Evolutionary conservation across 2,113 vertebrate genomes (phyloP), one percentile per base, ranked within the genome.

Genomic region (Stercorarius parasiticus): DNA sequence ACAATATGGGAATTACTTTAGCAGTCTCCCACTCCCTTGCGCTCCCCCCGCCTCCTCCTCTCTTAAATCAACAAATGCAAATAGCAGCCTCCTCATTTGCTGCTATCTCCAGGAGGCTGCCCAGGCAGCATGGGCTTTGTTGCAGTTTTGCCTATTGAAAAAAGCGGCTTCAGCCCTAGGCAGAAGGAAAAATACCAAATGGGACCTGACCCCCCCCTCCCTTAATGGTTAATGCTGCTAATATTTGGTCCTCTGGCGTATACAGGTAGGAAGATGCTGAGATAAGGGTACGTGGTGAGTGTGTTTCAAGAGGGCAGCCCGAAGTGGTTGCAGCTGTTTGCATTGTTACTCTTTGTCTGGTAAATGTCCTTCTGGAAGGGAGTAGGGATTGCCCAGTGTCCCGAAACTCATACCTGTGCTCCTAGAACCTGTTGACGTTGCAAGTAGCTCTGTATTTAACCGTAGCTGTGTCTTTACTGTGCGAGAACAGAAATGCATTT

Each of bases 1-100:
- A 98, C 98, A 98, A 98, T 98, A 98, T 98, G 97, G 26, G 98
- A 98, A 98, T 98, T 97, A 97, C 98, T 98, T 98, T 95, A 97
- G 96, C 97, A 97, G 97, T 96, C 96, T 94, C 86, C 91, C 90
- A 80, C 80, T 98, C 86, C 86, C 77, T 78, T 62, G 45, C 1
- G 27, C 88, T 97, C 58, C 91, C 92, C 96, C 96, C 81, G 55
- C 52, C 90, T 88, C 95, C 90, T 83, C 92, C 80, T 87, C 94
- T 97, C 95, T 91, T 97, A 95, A 97, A 95, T 93, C 97, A 98
- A 97, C 96, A 98, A 96, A 98, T 98, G 98, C 97, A 98, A 98
- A 98, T 98, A 96, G 96, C 97, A 96, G 96, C 93, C 87, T 97
- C 85, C 97, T 97, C 96, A 98, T 98, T 99, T 98, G 98, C 97